Conservation (phyloP, 2,113 vertebrate species). For the Phylloscopus trochilus region DNA sequence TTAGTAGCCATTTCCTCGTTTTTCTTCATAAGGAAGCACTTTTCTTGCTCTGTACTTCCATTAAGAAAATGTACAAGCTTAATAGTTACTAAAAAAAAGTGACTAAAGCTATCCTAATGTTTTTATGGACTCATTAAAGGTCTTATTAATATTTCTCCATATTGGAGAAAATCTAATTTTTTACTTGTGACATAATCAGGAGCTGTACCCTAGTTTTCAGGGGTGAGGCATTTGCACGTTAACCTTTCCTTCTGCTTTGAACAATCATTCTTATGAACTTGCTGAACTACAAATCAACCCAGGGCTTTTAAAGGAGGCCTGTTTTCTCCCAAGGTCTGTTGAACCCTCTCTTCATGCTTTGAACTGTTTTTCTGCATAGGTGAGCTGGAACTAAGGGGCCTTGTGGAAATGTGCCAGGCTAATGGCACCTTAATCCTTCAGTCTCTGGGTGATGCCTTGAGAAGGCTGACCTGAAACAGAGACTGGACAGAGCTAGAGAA, state of each 20-base stretch:
- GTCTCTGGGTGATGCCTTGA: neutral
- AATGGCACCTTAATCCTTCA: neutral
- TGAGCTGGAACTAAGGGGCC: neutral
- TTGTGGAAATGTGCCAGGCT: neutral
- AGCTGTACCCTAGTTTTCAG: neutral
- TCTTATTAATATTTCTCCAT: constrained; percentile 35
- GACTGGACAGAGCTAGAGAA: too few species aligned
- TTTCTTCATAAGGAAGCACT: constrained; percentile 50
- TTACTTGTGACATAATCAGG: constrained; percentile 33
- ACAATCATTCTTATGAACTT: neutral
- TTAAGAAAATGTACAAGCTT: constrained; percentile 58
- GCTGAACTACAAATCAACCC: constrained; percentile 30
- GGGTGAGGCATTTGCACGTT: neutral
- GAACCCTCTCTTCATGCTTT: neutral
- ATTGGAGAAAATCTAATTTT: constrained; percentile 57
- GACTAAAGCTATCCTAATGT: constrained; percentile 47
- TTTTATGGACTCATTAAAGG: constrained; percentile 59
- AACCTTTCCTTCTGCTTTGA: constrained; percentile 37
- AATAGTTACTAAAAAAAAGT: constrained; percentile 53
- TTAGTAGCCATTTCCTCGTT: constrained; percentile 31
- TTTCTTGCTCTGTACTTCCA: constrained; percentile 36
- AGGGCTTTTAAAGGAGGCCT: neutral
- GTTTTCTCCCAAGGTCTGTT: neutral
- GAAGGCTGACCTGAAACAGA: too few species aligned
- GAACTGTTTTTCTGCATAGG: neutral